phyloP scores from a whole-genome alignment of 2,797 vertebrate genomes.

The Antrozous pallidus region DNA sequence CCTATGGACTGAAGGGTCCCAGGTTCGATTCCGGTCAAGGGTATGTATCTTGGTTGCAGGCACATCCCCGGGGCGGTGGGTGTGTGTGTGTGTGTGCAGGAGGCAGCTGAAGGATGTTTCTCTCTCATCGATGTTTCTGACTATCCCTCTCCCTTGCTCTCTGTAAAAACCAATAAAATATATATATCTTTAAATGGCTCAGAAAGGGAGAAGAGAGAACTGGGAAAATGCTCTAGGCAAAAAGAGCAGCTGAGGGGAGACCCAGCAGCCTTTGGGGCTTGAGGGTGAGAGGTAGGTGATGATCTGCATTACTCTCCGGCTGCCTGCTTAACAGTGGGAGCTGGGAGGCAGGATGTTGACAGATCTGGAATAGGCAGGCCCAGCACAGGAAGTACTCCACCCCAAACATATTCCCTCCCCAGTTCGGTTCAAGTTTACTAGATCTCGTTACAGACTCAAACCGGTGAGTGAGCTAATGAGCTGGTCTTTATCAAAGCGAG shows the following conservation, averaged over 20 bases:
- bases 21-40: no score
- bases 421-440: neutral
- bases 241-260: neutral
- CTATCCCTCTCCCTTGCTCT: no score
- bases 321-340: neutral
- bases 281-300: neutral
- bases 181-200: no score
- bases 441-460: neutral
- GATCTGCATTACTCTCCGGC: neutral
- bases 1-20: no score
- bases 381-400: neutral
- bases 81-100: no score
- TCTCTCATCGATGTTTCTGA: no score
- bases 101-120: no score
- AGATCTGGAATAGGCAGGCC: neutral
- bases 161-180: no score
- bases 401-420: neutral
- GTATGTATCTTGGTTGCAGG: no score
- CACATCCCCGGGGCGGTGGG: no score
- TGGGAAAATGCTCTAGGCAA: no score
- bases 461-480: neutral
- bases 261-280: neutral
- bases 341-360: slow-evolving; percentile 8
- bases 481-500: neutral
- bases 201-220: no score